Conservation (phyloP, 1,140 invertebrate genomes). For the Macrotrachela quadricornifera region DNA sequence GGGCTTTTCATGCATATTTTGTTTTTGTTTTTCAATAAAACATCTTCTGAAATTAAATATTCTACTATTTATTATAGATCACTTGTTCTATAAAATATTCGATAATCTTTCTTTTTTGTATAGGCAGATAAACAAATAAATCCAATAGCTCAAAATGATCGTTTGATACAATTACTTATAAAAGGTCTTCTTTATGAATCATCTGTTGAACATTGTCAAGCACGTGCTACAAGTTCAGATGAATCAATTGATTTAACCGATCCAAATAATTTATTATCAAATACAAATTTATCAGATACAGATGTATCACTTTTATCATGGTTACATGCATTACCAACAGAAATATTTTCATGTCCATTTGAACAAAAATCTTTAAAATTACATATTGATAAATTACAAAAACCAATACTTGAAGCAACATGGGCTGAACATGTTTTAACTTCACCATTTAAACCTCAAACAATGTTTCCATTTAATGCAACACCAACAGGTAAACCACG, state of each 20-base stretch:
- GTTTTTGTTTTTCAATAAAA: no score
- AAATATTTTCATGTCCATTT: slow-evolving; percentile 74
- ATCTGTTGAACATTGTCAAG: slow-evolving; percentile 82
- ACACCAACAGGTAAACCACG: slow-evolving; percentile 64
- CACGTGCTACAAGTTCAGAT: slow-evolving; percentile 46
- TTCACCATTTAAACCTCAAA: slow-evolving; percentile 75
- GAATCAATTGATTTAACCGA: slow-evolving; percentile 1
- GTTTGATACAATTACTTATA: slow-evolving; percentile 66
- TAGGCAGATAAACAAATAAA: slow-evolving; percentile 9
- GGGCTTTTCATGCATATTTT: no score
- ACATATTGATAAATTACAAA: slow-evolving; percentile 25
- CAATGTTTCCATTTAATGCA: slow-evolving; percentile 61
- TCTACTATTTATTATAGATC: no score
- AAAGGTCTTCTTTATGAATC: slow-evolving; percentile 76
- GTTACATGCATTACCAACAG: slow-evolving; percentile 61
- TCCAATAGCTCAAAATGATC: slow-evolving; percentile 50
- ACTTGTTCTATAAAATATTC: no score
- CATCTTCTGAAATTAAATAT: no score
- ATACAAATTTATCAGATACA: slow-evolving; percentile 33
- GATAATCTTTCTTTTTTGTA: no score
- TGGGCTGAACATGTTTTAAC: slow-evolving; percentile 91
- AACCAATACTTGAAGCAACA: slow-evolving; percentile 65
- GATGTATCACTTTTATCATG: slow-evolving; percentile 81
- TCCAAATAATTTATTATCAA: slow-evolving; percentile 4
- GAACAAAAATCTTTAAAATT: slow-evolving; percentile 62